Base-by-base conservation (phyloP, 2,888 invertebrate species). In the Spilarctia lutea region DNA sequence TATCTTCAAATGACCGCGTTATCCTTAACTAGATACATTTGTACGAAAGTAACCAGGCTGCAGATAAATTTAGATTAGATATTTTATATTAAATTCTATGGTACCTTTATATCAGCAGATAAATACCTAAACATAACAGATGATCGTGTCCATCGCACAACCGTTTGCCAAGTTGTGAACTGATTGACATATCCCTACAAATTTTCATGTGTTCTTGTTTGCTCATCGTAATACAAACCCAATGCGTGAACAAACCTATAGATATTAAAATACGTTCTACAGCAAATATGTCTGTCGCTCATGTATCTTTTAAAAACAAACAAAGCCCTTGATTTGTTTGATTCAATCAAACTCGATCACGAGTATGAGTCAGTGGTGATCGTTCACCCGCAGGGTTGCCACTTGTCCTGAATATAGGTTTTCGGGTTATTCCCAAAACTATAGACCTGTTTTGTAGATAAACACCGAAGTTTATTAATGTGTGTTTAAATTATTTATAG, bases 261-360 rank as follows among this genome's bases (percentile, higher is more conserved):
- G 39, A 39, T 33, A 56, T 39, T 39, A 27, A 56, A 69, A 35
- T 69, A 56, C 39, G 1, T 69, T n/a, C 52, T 27, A 69, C 70
- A 70, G 75, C 76, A 85, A 85, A 85, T 79, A 81, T 81, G 78
- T 83, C 81, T 75, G 66, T 65, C 83, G 72, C 76, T 84, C 74
- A 82, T 75, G 72, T 77, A 73, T 75, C 71, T 63, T 72, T 70
- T 68, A 65, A 78, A 79, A 74, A 81, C 78, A 87, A 87, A 87
- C 84, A 86, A 80, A 80, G 73, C 83, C 79, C 86, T 87, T 76
- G 85, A 82, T 72, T 73, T 65, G 45, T 78, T 79, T 78, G 79
- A 71, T 80, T 86, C 81, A 82, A 85, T 81, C 80, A 83, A 71
- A 65, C 39, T 69, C 63, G 76, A 76, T 67, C 70, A 45, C 60